phyloP scores from a whole-genome alignment of 2,797 vertebrate genomes.

The Gymnocypris eckloni region DNA sequence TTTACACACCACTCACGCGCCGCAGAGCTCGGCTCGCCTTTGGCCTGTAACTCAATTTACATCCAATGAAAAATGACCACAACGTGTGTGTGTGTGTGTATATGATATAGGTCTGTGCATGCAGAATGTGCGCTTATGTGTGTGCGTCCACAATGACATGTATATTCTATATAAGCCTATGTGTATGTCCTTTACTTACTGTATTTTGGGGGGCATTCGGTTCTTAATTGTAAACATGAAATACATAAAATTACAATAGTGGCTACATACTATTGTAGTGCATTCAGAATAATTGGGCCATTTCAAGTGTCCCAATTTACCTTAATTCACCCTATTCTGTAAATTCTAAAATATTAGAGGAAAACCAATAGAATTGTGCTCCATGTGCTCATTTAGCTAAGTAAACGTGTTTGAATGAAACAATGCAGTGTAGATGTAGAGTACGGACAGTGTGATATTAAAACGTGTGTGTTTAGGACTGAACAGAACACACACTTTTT shows the following conservation, averaged over 20 bases:
- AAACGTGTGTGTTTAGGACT: not conserved
- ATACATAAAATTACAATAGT: not conserved
- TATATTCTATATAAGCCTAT: not conserved
- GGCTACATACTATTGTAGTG: not conserved
- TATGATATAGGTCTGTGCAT: conserved; percentile 1
- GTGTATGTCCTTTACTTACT: not conserved
- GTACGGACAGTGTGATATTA: not conserved
- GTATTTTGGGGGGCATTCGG: too few species aligned
- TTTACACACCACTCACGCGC: conserved; percentile 58
- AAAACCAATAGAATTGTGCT: not conserved
- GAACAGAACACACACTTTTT: not conserved
- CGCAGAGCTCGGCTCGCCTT: conserved; percentile 39
- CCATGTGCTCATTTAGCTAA: not conserved
- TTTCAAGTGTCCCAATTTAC: not conserved
- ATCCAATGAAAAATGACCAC: conserved; percentile 30
- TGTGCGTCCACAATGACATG: conserved; percentile 24
- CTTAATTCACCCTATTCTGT: not conserved
- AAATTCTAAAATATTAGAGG: too few species aligned
- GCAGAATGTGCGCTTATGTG: conserved; percentile 5
- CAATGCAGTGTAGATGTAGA: not conserved
- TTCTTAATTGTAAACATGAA: not conserved
- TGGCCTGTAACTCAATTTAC: conserved; percentile 38
- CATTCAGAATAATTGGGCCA: not conserved
- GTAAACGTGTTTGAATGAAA: not conserved
- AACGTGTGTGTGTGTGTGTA: not conserved